These are phyloP conservation scores for Malurus cyaneus DNA, from an alignment of 2,113 vertebrate genomes.

Conservation along the genomic window DNA sequence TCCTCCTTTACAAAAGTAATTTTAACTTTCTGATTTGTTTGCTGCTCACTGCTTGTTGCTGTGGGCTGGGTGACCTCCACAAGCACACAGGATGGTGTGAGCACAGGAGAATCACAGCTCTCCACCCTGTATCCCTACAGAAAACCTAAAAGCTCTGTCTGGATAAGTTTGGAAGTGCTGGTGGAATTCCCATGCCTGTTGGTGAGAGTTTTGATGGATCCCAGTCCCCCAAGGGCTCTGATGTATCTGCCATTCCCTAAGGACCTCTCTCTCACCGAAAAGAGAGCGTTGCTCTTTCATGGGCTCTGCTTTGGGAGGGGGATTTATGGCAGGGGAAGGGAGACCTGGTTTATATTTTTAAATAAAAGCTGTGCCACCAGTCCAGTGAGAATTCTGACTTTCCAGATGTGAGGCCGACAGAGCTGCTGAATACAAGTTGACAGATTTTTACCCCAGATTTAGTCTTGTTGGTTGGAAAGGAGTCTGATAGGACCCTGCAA, in stretches of 20 bases:
- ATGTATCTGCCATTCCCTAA: neutral
- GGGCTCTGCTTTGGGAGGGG: neutral
- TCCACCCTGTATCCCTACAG: neutral
- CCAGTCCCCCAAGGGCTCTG: neutral
- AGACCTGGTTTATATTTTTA: neutral
- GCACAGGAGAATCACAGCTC: neutral
- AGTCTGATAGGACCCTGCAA: neutral
- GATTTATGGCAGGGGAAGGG: neutral
- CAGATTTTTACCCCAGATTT: neutral
- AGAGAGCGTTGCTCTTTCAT: neutral
- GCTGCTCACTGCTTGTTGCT: neutral
- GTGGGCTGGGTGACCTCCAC: neutral
- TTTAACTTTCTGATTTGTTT: neutral
- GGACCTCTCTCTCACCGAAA: neutral
- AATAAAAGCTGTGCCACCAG: neutral
- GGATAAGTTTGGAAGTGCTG: neutral
- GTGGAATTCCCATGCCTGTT: fast-evolving
- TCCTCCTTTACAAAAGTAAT: neutral
- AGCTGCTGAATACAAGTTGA: neutral
- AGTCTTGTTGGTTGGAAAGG: neutral
- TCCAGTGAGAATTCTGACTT: neutral
- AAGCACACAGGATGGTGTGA: fast-evolving
- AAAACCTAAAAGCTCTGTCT: neutral
- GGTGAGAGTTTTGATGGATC: neutral
- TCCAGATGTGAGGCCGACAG: neutral